These are phyloP conservation scores for Eubucco bourcierii DNA, from an alignment of 2,113 vertebrate species.

Conservation along the genomic window DNA sequence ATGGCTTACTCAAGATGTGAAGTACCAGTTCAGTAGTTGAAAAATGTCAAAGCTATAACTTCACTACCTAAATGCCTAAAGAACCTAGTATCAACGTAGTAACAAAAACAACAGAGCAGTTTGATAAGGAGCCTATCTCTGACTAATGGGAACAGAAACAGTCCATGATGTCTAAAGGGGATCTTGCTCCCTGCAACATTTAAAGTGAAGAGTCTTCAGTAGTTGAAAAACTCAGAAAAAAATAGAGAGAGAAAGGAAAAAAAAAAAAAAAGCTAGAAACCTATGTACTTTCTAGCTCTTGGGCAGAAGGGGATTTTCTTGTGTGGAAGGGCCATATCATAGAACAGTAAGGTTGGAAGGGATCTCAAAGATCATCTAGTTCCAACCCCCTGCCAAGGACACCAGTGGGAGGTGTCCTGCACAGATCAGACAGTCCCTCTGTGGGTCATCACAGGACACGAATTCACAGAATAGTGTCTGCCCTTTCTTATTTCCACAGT, in stretches of 20 bases:
- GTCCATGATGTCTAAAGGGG: background rate
- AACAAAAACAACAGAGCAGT: background rate
- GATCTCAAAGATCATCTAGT: too few species aligned
- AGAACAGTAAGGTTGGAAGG: too few species aligned
- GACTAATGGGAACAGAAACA: background rate
- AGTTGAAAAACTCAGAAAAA: background rate
- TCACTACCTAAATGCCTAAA: background rate
- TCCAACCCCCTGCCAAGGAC: too few species aligned
- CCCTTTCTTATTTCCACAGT: background rate
- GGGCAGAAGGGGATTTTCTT: background rate
- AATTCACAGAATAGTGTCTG: background rate
- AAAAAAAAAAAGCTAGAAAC: background rate
- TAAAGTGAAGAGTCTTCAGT: background rate
- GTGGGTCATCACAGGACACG: background rate
- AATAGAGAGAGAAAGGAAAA: rapidly evolving
- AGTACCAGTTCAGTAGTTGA: background rate
- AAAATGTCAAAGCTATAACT: background rate
- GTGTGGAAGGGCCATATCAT: background rate
- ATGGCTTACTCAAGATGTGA: background rate
- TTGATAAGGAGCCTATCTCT: background rate
- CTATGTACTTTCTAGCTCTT: background rate
- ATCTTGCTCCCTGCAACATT: background rate
- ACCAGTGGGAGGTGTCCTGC: background rate
- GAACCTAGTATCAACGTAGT: background rate
- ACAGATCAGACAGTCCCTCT: background rate